phyloP scores from a whole-genome alignment of 1,140 invertebrate genomes.

The Mesaphorura yosii region DNA sequence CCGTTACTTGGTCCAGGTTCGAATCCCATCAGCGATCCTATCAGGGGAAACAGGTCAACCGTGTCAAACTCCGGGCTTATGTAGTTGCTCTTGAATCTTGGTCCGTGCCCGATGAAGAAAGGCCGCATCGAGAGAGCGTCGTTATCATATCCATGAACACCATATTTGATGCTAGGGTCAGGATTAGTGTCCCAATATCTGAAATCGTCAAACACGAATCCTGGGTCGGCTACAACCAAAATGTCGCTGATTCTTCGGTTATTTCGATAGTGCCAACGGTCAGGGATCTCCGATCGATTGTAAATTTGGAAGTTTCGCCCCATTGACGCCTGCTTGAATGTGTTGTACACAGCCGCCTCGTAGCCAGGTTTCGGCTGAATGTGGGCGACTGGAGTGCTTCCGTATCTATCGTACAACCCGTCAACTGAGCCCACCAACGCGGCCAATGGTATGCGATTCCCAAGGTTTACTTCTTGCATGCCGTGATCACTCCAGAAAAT shows the following conservation, averaged over 20 bases:
- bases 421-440: conserved; percentile 46
- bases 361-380: conserved; percentile 40
- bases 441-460: conserved; percentile 33
- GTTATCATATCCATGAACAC: conserved; percentile 56
- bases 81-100: conserved; percentile 41
- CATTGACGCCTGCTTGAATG: conserved; percentile 38
- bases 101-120: conserved; percentile 56
- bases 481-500: conserved; percentile 64
- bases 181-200: conserved; percentile 20
- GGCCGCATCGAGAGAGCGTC: conserved; percentile 46
- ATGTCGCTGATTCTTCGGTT: conserved; percentile 47
- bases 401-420: conserved; percentile 37
- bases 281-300: conserved; percentile 43
- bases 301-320: conserved; percentile 45
- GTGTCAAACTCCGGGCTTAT: conserved; percentile 47
- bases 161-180: conserved; percentile 33
- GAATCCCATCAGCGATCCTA: conserved; percentile 49
- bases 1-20: conserved; percentile 41
- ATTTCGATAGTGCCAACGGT: conserved; percentile 44
- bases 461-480: conserved; percentile 44
- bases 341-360: conserved; percentile 39
- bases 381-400: conserved; percentile 40
- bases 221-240: conserved; percentile 44
- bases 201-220: conserved; percentile 46
- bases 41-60: conserved; percentile 53